A percentile compares a stretch with the other conserved stretches of the same genome.
Conservation (phyloP, 2,888 invertebrate species). For the Agrochola circellaris region DNA sequence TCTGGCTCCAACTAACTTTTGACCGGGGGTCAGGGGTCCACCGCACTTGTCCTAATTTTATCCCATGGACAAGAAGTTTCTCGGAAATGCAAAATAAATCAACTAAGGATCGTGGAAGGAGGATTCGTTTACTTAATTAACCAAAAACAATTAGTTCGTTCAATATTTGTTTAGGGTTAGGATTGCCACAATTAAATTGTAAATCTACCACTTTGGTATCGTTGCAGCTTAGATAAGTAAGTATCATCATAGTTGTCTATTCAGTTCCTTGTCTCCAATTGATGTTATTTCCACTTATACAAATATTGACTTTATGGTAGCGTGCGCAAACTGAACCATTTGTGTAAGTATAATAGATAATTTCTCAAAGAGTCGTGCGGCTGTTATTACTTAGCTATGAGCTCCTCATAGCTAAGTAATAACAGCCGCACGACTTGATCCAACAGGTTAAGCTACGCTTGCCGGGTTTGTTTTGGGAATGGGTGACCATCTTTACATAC, state of each 20-base stretch:
- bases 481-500: too few species aligned
- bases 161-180: conserved; percentile 5
- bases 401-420: too few species aligned
- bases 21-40: neutral
- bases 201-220: neutral
- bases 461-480: too few species aligned
- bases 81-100: neutral
- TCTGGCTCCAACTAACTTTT: neutral
- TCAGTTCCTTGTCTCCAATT: neutral
- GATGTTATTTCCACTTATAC: neutral
- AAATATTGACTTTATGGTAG: neutral
- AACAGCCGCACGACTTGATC: too few species aligned
- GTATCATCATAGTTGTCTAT: neutral
- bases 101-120: neutral
- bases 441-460: too few species aligned
- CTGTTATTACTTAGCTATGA: too few species aligned
- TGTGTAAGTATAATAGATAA: neutral
- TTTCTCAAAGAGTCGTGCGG: too few species aligned
- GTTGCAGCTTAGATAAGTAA: neutral
- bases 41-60: neutral
- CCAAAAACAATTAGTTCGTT: conserved; percentile 2
- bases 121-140: neutral
- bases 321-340: neutral
- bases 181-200: neutral
- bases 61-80: neutral